phyloP scores from a whole-genome alignment of 2,113 vertebrate genomes.

The human (Homo sapiens) region DNA sequence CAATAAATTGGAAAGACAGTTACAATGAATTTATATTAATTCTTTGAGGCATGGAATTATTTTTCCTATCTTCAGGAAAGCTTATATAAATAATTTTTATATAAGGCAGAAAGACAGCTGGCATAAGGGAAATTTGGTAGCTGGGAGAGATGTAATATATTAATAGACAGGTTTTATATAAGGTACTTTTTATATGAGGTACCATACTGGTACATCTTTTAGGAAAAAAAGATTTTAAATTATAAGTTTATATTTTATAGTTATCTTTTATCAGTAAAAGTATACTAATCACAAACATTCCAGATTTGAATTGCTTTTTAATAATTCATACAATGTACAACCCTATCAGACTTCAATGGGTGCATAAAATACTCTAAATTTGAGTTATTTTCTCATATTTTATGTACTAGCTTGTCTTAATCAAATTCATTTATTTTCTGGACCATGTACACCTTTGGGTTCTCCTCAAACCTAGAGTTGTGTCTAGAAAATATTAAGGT shows the following conservation, averaged over 20 bases:
- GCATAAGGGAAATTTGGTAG: too few relatives aligned
- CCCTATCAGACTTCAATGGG: background rate
- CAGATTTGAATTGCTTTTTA: background rate
- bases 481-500: background rate
- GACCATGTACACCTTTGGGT: background rate
- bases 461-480: conserved; percentile 19
- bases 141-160: too few relatives aligned
- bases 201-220: background rate
- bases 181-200: too few relatives aligned
- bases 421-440: conserved; percentile 60
- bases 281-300: conserved; percentile 20
- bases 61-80: conserved; percentile 8
- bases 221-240: conserved; percentile 18
- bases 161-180: too few relatives aligned
- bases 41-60: background rate
- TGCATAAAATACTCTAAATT: background rate
- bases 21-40: conserved; percentile 23
- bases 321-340: background rate
- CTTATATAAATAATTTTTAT: background rate
- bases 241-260: background rate
- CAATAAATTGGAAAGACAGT: conserved; percentile 33
- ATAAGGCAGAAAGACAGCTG: too few relatives aligned
- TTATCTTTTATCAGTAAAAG: background rate
- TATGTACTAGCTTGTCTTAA: conserved; percentile 24
- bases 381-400: conserved; percentile 53